Conservation (phyloP, 2,113 vertebrate species). For the Melanerpes aurifrons region DNA sequence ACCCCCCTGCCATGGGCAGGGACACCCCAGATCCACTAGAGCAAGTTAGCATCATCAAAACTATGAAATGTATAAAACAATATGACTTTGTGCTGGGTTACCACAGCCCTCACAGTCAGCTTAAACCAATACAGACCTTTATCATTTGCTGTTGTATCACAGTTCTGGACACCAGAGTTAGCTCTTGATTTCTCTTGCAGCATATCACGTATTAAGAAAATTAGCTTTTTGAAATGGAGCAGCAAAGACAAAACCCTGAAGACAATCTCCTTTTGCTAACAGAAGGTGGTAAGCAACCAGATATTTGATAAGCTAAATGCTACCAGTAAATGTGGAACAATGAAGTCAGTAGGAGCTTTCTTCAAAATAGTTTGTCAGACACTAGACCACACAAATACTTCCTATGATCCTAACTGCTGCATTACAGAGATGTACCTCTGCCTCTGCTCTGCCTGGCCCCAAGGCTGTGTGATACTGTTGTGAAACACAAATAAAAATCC, state of each 20-base stretch:
- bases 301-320: not conserved
- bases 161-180: not conserved
- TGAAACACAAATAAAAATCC: not conserved
- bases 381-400: not conserved
- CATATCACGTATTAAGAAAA: not conserved
- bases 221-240: not conserved
- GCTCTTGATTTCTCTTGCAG: not conserved
- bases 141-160: not conserved
- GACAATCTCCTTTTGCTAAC: not conserved
- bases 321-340: not conserved
- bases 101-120: no score
- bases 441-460: not conserved
- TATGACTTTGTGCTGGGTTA: not conserved
- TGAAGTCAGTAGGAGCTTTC: not conserved
- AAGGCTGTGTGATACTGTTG: accelerated
- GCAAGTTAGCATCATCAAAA: not conserved
- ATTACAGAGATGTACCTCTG: not conserved
- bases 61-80: not conserved
- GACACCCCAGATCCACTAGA: not conserved
- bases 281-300: not conserved
- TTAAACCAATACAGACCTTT: not conserved
- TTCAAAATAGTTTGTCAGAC: not conserved
- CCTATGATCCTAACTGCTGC: not conserved
- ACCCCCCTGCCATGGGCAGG: no score
- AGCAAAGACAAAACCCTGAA: not conserved